phyloP scores from a whole-genome alignment of 2,888 invertebrate genomes.

The Liodrosophila aerea region DNA sequence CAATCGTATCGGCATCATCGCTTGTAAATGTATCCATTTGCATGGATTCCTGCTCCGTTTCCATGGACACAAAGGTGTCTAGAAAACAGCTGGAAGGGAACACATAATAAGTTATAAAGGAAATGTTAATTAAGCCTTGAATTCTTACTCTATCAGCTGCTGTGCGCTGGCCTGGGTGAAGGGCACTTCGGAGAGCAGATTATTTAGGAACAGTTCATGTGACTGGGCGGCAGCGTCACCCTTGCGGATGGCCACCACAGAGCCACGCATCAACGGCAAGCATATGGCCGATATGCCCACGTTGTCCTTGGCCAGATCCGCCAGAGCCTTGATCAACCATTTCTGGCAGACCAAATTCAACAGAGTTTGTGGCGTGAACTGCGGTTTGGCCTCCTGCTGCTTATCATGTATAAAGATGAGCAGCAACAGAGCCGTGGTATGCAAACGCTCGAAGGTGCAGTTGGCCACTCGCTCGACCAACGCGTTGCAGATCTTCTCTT shows the following conservation, averaged over 20 bases:
- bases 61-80: conserved; percentile 75
- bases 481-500: conserved; percentile 84
- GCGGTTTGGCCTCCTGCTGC: conserved; percentile 83
- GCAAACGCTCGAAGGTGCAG: conserved; percentile 83
- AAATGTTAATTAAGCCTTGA: neutral
- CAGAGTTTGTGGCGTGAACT: conserved; percentile 84
- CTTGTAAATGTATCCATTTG: conserved; percentile 6
- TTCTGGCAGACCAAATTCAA: conserved; percentile 83
- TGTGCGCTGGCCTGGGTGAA: conserved; percentile 84
- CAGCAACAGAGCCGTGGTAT: conserved; percentile 86
- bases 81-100: conserved; percentile 83
- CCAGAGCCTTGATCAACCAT: conserved; percentile 84
- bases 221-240: conserved; percentile 83
- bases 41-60: neutral
- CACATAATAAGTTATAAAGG: neutral
- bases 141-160: conserved; percentile 85
- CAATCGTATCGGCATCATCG: conserved; percentile 74
- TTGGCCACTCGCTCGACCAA: conserved; percentile 85
- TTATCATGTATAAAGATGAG: conserved; percentile 88
- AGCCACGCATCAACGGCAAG: conserved; percentile 84
- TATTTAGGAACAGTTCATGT: conserved; percentile 84
- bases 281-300: conserved; percentile 85
- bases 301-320: conserved; percentile 84
- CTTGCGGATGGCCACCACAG: conserved; percentile 83
- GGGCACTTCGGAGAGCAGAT: conserved; percentile 85